Conservation (phyloP, 2,888 invertebrate genomes). For the Serripes groenlandicus region DNA sequence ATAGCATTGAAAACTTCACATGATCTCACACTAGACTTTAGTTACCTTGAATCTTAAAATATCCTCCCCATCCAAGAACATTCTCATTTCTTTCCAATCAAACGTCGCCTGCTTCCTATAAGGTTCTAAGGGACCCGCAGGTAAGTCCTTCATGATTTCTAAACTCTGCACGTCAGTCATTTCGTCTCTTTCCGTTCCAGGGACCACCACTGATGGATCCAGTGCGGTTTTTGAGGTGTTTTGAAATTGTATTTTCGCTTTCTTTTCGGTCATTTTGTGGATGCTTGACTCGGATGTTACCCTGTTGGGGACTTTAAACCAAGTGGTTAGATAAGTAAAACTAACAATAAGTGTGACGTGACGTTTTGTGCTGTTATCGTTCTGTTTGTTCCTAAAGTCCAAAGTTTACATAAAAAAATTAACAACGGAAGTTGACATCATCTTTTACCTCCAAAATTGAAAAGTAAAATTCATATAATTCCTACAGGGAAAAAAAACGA, state of each 20-base stretch:
- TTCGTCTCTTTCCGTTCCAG: slow-evolving; percentile 52
- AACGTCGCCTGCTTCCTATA: slow-evolving; percentile 94
- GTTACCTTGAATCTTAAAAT: slow-evolving; percentile 92
- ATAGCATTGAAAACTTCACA: no score
- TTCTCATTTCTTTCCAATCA: slow-evolving; percentile 94
- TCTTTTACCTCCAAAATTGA: slow-evolving; percentile 20
- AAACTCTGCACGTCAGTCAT: slow-evolving; percentile 54
- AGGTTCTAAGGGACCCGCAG: slow-evolving; percentile 91
- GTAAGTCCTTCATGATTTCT: slow-evolving; percentile 76
- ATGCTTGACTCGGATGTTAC: neutral
- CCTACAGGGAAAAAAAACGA: no score
- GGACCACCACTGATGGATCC: slow-evolving; percentile 62
- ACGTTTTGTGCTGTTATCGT: neutral
- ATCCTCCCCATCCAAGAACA: slow-evolving; percentile 93
- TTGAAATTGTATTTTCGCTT: slow-evolving; percentile 21
- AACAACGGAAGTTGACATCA: slow-evolving; percentile 44
- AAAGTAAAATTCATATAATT: no score
- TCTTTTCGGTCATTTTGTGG: neutral
- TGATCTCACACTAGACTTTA: neutral
- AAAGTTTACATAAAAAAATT: slow-evolving; percentile 36
- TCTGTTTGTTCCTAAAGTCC: slow-evolving; percentile 20
- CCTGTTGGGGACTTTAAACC: neutral
- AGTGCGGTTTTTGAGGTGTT: slow-evolving; percentile 41
- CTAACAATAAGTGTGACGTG: neutral
- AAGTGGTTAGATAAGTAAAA: neutral